Base-by-base conservation (phyloP, 2,888 invertebrate genomes). In the Drosophila pegasa region DNA sequence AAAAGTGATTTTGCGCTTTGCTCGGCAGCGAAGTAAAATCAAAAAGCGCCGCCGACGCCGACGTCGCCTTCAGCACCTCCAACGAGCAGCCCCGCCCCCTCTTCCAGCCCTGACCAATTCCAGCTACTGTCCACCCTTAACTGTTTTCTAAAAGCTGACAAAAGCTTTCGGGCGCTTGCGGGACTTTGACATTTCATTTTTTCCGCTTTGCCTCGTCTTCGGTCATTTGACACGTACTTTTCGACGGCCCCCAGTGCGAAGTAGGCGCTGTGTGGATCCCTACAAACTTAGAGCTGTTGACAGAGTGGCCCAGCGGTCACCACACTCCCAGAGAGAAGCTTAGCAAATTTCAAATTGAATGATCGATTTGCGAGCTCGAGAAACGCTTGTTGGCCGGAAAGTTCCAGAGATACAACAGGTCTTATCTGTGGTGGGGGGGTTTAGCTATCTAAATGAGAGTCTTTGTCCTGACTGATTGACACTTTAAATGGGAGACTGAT, bases 1-100 rank as follows among this genome's bases (percentile, higher is more conserved):
- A 88, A 88, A 89, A 89, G 80, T 77, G 77, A 89, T 90, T 89
- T 89, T 87, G 88, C 78, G 87, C 81, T 78, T 78, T 78, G 80
- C 69, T 84, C 87, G 75, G 71, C 78, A 75, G 80, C 78, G 69
- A 71, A 69, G 64, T 67, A 76, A 78, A 84, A 88, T 88, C 84
- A 87, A 82, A 85, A 83, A 84, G 73, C 47, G 72, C 81, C 83
- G 80, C 73, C 64, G 70, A 40, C 27, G 12, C 29, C 43, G 27
- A 3, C 64, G 52, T 62, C 57, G 64, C 71, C 71, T 57, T 87
- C 82, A 84, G 80, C 87, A 78, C 72, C 72, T 86, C 55, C 65
- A 63, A 57, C 50, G 47, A 37, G 29, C 10, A 33, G 14, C 6
- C 31, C 41, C 50, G 29, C 10, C 9, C 51, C 16, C 12, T 16